A percentile compares a stretch with the other conserved stretches of the same genome.
Conservation (phyloP, 2,797 vertebrate species). For the Lateolabrax maculatus region DNA sequence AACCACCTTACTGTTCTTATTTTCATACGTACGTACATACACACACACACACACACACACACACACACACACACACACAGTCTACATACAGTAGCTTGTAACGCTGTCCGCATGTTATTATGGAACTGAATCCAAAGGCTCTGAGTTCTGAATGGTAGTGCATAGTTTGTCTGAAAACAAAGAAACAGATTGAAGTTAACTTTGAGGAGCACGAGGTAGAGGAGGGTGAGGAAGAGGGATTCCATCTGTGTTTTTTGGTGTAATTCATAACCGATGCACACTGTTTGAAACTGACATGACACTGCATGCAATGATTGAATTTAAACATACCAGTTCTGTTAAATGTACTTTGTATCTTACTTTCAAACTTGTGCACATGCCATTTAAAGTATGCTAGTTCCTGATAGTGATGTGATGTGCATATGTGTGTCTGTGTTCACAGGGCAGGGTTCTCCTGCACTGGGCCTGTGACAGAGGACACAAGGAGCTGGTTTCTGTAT, state of each 20-base stretch:
- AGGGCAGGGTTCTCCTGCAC: conserved; percentile 95
- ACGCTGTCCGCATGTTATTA: conserved; percentile 68
- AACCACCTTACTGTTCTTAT: conserved; percentile 16
- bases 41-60: conserved; percentile 16
- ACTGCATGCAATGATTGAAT: not conserved
- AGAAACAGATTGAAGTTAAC: conserved; percentile 49
- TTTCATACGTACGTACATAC: not conserved
- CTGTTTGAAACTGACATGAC: not conserved
- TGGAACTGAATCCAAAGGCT: conserved; percentile 52
- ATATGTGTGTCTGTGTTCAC: conserved; percentile 25
- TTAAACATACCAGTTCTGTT: not conserved
- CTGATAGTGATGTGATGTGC: not conserved
- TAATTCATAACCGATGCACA: not conserved
- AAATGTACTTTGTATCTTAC: not conserved
- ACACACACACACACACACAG: conserved; percentile 20
- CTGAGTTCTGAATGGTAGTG: conserved; percentile 69
- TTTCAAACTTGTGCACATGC: not conserved
- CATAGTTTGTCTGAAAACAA: conserved; percentile 68
- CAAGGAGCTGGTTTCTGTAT: conserved; percentile 93
- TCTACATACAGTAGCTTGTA: conserved; percentile 47
- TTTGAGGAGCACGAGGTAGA: conserved; percentile 51
- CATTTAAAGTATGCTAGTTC: not conserved
- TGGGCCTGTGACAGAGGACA: conserved; percentile 98
- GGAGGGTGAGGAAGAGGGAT: conserved; percentile 14
- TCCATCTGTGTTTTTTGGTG: not conserved